Conservation (phyloP, 23 tunicate species). For the Styela clava region DNA sequence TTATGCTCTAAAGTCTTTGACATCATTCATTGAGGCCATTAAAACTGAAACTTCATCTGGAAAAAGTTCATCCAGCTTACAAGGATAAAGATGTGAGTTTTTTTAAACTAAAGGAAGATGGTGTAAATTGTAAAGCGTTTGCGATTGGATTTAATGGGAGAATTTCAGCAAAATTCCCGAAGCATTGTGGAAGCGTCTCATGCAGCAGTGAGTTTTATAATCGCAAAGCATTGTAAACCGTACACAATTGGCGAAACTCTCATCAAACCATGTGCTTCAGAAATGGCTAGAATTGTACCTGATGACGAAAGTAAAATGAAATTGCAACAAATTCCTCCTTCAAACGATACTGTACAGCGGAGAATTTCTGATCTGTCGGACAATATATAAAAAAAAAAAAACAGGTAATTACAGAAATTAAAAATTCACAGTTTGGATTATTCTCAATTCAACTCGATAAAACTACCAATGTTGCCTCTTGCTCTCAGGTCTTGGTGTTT, state of each 20-base stretch:
- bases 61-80: conserved; percentile 6
- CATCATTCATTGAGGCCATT: conserved; percentile 8
- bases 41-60: conserved; percentile 16
- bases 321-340: conserved; percentile 26
- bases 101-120: not conserved
- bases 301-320: conserved; percentile 25
- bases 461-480: conserved; percentile 2
- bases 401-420: conserved; percentile 28
- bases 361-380: conserved; percentile 22
- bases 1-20: too few species aligned
- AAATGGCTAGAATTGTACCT: conserved; percentile 29
- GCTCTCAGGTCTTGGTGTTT: conserved; percentile 3
- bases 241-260: conserved; percentile 58
- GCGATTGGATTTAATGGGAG: conserved; percentile 37
- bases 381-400: conserved; percentile 22
- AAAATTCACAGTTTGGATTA: conserved; percentile 6
- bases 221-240: conserved; percentile 45
- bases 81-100: not conserved
- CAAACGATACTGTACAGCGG: conserved; percentile 31
- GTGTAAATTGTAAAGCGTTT: not conserved
- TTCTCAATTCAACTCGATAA: conserved; percentile 13
- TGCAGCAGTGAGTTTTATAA: conserved; percentile 29
- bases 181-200: conserved; percentile 20
- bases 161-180: conserved; percentile 14
- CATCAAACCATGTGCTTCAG: conserved; percentile 54